Conservation (phyloP, 1,140 invertebrate species). For the Drosophila sucinea region DNA sequence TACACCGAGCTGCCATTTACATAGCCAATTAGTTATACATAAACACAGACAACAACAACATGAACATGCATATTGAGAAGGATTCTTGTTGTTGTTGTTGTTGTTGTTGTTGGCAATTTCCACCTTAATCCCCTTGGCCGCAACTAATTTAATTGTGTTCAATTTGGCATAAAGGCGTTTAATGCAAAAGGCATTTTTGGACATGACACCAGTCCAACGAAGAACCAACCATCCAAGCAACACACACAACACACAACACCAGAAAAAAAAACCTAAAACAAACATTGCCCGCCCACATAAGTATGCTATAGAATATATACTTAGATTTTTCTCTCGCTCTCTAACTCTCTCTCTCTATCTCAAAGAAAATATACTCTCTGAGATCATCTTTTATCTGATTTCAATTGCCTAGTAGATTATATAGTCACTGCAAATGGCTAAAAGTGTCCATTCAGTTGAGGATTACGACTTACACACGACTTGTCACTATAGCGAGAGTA, state of each 20-base stretch:
- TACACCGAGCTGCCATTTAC: conserved; percentile 66
- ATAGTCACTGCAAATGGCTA: conserved; percentile 1
- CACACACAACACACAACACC: conserved; percentile 13
- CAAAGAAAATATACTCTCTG: neutral
- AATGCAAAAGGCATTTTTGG: conserved; percentile 60
- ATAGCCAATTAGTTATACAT: conserved; percentile 81
- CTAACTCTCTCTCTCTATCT: neutral
- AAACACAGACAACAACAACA: conserved; percentile 54
- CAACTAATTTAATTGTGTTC: conserved; percentile 81
- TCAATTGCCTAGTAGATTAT: neutral
- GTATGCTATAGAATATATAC: conserved; percentile 1
- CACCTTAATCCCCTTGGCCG: conserved; percentile 73
- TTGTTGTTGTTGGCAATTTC: conserved; percentile 49
- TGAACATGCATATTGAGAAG: conserved; percentile 29
- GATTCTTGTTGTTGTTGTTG: conserved; percentile 7
- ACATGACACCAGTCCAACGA: conserved; percentile 26
- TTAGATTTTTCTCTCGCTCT: neutral
- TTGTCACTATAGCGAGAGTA: neutral
- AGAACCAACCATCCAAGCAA: conserved; percentile 22
- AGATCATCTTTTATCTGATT: neutral
- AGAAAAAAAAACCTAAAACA: neutral
- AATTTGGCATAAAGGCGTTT: conserved; percentile 77
- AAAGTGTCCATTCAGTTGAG: neutral
- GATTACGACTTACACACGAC: neutral
- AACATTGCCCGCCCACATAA: conserved; percentile 6